A percentile compares a stretch with the other conserved stretches of the same genome.
These are phyloP conservation scores for Thelaira solivaga DNA, from an alignment of 2,888 invertebrate genomes.

Conservation along the genomic window DNA sequence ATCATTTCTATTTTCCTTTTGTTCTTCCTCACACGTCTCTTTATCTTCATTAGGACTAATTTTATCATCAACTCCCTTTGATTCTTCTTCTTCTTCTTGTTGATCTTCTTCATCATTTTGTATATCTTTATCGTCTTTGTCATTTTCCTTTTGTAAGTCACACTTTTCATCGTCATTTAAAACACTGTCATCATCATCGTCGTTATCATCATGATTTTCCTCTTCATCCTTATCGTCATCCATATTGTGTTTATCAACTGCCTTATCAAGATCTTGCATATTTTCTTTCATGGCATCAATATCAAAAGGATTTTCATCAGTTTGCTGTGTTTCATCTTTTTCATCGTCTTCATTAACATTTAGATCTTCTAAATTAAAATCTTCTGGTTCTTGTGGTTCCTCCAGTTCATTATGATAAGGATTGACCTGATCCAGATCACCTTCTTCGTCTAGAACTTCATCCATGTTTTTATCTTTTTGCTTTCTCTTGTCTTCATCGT, in stretches of 20 bases:
- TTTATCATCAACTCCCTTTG: conserved; percentile 79
- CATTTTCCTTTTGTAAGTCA: conserved; percentile 73
- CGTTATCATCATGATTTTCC: conserved; percentile 76
- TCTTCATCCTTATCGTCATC: conserved; percentile 71
- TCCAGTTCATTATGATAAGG: conserved; percentile 89
- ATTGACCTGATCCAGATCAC: conserved; percentile 87
- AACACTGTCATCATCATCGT: conserved; percentile 79
- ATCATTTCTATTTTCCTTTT: conserved; percentile 80
- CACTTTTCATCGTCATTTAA: conserved; percentile 69
- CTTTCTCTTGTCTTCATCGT: conserved; percentile 72
- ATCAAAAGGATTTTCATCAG: conserved; percentile 90
- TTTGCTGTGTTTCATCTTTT: conserved; percentile 80
- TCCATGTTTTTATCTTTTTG: conserved; percentile 85
- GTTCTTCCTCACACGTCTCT: conserved; percentile 78
- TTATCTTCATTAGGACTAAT: conserved; percentile 73
- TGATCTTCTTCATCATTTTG: conserved; percentile 78
- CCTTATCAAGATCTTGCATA: conserved; percentile 74
- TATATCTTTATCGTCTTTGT: conserved; percentile 76
- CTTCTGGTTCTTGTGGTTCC: conserved; percentile 88
- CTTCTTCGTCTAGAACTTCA: conserved; percentile 88
- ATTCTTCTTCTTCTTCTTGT: conserved; percentile 77
- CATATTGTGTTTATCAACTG: conserved; percentile 66
- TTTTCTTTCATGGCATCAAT: conserved; percentile 86
- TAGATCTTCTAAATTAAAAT: conserved; percentile 92
- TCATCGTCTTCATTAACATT: conserved; percentile 86